Percentiles rank a stretch among this genome's conserved stretches.
These are phyloP conservation scores for Ennomos erosarius DNA, from an alignment of 2,888 invertebrate genomes.

Conservation along the genomic window DNA sequence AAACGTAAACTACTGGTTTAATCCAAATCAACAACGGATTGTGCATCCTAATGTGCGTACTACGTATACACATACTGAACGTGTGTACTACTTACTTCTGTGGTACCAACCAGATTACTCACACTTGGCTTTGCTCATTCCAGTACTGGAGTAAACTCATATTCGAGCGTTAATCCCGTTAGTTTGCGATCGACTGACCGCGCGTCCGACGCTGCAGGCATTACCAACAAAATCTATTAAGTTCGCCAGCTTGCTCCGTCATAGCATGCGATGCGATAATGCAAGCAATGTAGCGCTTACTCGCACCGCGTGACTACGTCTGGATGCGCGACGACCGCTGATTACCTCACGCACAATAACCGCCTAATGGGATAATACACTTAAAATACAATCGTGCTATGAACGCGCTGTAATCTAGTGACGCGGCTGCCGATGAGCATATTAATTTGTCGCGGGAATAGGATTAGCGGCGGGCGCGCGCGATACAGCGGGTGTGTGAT, in stretches of 20 bases:
- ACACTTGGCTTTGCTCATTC: slow-evolving; percentile 60
- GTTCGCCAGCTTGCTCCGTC: slow-evolving; percentile 76
- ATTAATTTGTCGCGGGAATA: slow-evolving; percentile 82
- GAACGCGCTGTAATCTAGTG: slow-evolving; percentile 83
- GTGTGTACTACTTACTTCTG: slow-evolving; percentile 18
- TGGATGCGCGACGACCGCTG: slow-evolving; percentile 71
- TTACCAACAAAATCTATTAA: slow-evolving; percentile 81
- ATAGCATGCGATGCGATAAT: slow-evolving; percentile 73
- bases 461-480: slow-evolving; percentile 68
- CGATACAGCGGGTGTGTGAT: slow-evolving; percentile 52
- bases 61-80: slow-evolving; percentile 20
- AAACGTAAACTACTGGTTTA: slow-evolving; percentile 4
- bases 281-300: slow-evolving; percentile 66
- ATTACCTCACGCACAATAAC: slow-evolving; percentile 85
- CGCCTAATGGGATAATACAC: slow-evolving; percentile 88
- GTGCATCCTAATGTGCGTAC: slow-evolving; percentile 24
- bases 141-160: slow-evolving; percentile 65
- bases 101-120: slow-evolving; percentile 44
- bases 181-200: slow-evolving; percentile 76
- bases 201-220: slow-evolving; percentile 58
- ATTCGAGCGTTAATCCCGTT: slow-evolving; percentile 78
- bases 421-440: slow-evolving; percentile 83
- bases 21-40: slow-evolving; percentile 9
- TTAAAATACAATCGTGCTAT: slow-evolving; percentile 87
- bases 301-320: slow-evolving; percentile 66